A percentile compares a stretch with the other conserved stretches of the same genome.
Conservation (phyloP, 2,797 vertebrate genomes). For the Petrocephalus sullivani region DNA sequence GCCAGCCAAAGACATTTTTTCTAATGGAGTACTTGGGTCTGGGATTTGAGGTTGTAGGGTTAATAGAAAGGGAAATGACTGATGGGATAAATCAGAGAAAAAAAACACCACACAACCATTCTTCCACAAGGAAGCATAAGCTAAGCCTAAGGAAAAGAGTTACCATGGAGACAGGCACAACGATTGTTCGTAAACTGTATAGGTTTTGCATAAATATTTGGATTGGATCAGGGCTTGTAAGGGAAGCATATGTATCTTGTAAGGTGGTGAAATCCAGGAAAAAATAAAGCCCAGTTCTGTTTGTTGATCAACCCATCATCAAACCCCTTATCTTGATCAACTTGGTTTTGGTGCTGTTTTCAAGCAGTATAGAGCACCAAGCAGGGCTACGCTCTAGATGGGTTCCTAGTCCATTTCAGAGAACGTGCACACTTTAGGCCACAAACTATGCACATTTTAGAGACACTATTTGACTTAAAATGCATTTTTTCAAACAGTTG, state of each 20-base stretch:
- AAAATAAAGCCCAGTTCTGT: not conserved
- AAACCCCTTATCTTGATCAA: not conserved
- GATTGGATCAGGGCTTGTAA: not conserved
- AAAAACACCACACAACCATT: not conserved
- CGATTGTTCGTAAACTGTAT: not conserved
- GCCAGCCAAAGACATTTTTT: not conserved
- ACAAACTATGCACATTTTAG: not conserved
- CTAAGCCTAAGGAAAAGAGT: not conserved
- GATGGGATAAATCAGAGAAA: not conserved
- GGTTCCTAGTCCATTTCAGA: not conserved
- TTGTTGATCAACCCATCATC: not conserved
- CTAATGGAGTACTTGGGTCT: not conserved
- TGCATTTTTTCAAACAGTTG: no score
- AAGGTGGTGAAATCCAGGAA: not conserved
- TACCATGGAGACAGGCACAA: constrained; percentile 17
- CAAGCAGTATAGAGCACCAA: not conserved
- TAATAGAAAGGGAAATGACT: not conserved
- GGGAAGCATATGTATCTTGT: not conserved
- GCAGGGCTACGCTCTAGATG: not conserved
- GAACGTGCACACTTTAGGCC: not conserved
- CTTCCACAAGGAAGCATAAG: not conserved
- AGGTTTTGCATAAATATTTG: not conserved
- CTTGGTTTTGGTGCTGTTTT: not conserved
- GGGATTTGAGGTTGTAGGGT: not conserved
- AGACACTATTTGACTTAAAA: not conserved